phyloP scores from a whole-genome alignment of 1,140 invertebrate genomes.

The Dolichoris vasculosae region DNA sequence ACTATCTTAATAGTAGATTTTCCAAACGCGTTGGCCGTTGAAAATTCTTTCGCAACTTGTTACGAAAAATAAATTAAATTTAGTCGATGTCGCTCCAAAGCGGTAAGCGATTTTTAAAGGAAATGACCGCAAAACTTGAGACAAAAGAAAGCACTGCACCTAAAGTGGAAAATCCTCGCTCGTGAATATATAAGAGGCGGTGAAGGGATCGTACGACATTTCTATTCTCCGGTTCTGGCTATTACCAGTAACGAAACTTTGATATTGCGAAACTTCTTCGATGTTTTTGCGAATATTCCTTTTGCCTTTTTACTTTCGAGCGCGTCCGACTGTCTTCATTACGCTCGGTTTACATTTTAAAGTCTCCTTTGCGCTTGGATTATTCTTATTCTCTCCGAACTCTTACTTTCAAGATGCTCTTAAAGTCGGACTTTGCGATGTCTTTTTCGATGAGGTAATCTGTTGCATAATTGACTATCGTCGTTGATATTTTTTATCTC shows the following conservation, averaged over 20 bases:
- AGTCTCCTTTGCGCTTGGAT: background rate
- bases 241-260: slow-evolving; percentile 35
- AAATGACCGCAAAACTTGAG: background rate
- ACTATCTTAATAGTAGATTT: background rate
- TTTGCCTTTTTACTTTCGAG: background rate
- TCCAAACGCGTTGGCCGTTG: background rate
- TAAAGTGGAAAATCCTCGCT: too few relatives aligned
- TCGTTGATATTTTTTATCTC: slow-evolving; percentile 6
- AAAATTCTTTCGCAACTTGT: background rate
- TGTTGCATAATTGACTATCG: background rate
- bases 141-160: background rate
- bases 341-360: slow-evolving; percentile 26
- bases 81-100: background rate
- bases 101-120: background rate
- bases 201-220: too few relatives aligned
- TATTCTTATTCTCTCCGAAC: background rate
- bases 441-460: background rate
- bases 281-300: slow-evolving; percentile 33
- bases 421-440: too few relatives aligned
- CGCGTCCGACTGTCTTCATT: slow-evolving; percentile 18
- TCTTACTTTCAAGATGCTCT: background rate
- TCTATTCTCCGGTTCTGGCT: too few relatives aligned
- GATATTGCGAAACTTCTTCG: slow-evolving; percentile 50
- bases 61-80: background rate
- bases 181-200: slow-evolving; percentile 25